Base-by-base conservation (phyloP, 2,797 vertebrate species). In the Glossophaga mutica region DNA sequence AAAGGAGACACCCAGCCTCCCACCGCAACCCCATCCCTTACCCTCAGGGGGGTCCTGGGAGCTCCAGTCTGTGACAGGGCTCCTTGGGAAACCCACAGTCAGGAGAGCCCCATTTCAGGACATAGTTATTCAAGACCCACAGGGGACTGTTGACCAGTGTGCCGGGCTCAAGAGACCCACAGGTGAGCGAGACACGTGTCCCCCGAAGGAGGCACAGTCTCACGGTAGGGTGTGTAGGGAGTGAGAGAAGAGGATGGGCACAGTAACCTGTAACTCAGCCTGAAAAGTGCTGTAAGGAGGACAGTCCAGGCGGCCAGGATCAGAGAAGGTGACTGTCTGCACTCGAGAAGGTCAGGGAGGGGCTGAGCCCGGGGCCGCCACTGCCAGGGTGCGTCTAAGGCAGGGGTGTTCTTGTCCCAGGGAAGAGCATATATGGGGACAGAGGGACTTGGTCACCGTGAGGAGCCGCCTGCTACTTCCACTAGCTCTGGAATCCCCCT, bases 181-280 rank as follows among this genome's bases (percentile, higher is more conserved):
- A 50, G 19, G 46, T 82, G 78, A 93, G 62, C 9, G 16, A 94
- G 76, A 65, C 19, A 32, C 37, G 44, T 76, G 37, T 65, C 22
- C 48, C 39, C 74, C 46, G 29, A 73, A 44, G 26, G 65, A 73
- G 21, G 74, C 46, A 50, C 59, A 65, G 34, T 34, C 42, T 79
- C 16, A 0, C 16, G 34, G 46, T 8, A 37, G 59, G 21, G 46
- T 4, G 0, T 0, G 2, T 42, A 18, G 55, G 14, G 44, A 11
- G 22, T 12, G 39, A 18, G 22, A 46, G 34, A 29, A 24, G 32
- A 10, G 42, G 11, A 32, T 3, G 19, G 9, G n/a, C 21, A 22
- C 18, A 21, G 24, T 67, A 3, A 9, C 62, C 44, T 44, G 48
- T 37, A 12, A 3, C 18, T 15, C 71, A 59, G 46, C 21, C 9